Evolutionary conservation across 2,888 invertebrate species (phyloP), one percentile per base, ranked within the genome.

Genomic region (Heteromyza rotundicornis): DNA sequence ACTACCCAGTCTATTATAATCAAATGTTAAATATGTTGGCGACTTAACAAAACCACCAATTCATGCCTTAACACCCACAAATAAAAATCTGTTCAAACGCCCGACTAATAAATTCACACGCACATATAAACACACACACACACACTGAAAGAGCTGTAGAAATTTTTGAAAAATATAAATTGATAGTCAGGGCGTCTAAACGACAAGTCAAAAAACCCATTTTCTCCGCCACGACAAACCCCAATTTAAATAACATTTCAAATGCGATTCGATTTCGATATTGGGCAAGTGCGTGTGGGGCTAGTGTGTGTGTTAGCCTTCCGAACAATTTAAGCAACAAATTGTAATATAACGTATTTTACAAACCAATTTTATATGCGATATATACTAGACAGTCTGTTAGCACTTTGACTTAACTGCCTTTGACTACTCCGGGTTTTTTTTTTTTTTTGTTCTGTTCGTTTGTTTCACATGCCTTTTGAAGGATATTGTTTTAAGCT

Each of bases 121-220:
- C 27, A 7, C 7, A 5, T 27, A 27, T n/a, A n/a, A n/a, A n/a
- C n/a, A n/a, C n/a, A n/a, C n/a, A n/a, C n/a, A n/a, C n/a, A n/a
- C n/a, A n/a, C n/a, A n/a, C n/a, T 12, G 32, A 32, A 32, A 40
- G 5, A 40, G 14, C 8, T 40, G 40, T 40, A 7, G 12, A n/a
- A 40, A 10, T n/a, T 40, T 40, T 40, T 40, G n/a, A n/a, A n/a
- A 40, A 40, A 40, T 40, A 40, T 40, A 40, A 40, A 40, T 40
- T 40, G 40, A 40, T 40, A 40, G 40, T 40, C 40, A 7, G 5
- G 40, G 10, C n/a, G 16, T 7, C 16, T 40, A 40, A 40, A 40
- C 40, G 40, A 40, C 40, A 40, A 40, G 40, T 40, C 40, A 40
- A 40, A n/a, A n/a, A 40, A 40, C 40, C 40, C 40, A 27, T 27